phyloP scores from a whole-genome alignment of 2,797 vertebrate genomes.

The Gadopsis bispinosus region DNA sequence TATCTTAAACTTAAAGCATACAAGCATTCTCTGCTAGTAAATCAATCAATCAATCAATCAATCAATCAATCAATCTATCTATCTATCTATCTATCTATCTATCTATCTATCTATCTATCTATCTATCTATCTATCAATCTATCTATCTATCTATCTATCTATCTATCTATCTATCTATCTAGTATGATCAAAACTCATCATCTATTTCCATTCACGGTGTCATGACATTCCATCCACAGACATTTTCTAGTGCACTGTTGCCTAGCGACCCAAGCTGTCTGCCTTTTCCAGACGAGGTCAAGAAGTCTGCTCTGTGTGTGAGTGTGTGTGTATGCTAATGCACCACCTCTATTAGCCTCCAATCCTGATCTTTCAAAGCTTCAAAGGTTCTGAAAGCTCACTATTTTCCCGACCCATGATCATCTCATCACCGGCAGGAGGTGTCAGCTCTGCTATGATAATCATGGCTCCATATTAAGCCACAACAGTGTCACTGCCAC shows the following conservation, averaged over 20 bases:
- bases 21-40: no score
- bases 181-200: background rate
- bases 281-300: slow-evolving; percentile 71
- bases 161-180: slow-evolving; percentile 5
- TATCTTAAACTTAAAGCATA: background rate
- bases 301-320: slow-evolving; percentile 36
- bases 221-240: slow-evolving; percentile 64
- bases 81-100: background rate
- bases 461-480: slow-evolving; percentile 1
- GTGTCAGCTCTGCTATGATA: slow-evolving; percentile 1
- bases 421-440: slow-evolving; percentile 13
- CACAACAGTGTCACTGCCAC: background rate
- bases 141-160: slow-evolving; percentile 4
- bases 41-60: background rate
- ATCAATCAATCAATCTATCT: background rate
- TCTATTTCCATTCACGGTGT: slow-evolving; percentile 50
- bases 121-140: background rate
- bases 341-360: slow-evolving; percentile 36
- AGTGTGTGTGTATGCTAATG: slow-evolving; percentile 27
- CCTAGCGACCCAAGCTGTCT: slow-evolving; percentile 70
- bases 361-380: slow-evolving; percentile 21
- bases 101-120: background rate
- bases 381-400: slow-evolving; percentile 8
- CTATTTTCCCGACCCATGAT: slow-evolving; percentile 20
- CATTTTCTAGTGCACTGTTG: slow-evolving; percentile 67